phyloP scores from a whole-genome alignment of 2,888 invertebrate genomes.

The Syrista parreyssii region DNA sequence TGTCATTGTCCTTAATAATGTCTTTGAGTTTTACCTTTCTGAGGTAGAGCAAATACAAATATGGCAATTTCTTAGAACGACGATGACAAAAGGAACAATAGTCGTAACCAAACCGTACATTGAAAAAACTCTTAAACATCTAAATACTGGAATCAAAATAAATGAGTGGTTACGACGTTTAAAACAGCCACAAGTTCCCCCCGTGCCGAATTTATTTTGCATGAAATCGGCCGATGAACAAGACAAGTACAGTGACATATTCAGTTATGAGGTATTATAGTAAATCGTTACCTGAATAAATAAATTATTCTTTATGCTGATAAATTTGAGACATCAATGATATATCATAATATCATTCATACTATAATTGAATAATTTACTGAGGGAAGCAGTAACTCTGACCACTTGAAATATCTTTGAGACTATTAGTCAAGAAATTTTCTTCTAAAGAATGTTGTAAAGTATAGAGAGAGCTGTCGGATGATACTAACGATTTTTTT shows the following conservation, averaged over 20 bases:
- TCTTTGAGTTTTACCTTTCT: slow-evolving; percentile 77
- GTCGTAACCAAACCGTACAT: slow-evolving; percentile 73
- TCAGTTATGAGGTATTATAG: slow-evolving; percentile 41
- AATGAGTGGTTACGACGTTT: slow-evolving; percentile 68
- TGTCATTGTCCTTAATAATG: slow-evolving; percentile 75
- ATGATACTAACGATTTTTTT: too few relatives aligned
- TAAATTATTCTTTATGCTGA: too few relatives aligned
- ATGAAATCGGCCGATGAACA: slow-evolving; percentile 7
- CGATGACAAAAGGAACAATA: slow-evolving; percentile 70
- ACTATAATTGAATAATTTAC: too few relatives aligned
- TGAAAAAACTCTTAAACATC: slow-evolving; percentile 67
- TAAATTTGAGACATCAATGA: too few relatives aligned
- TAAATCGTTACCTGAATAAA: not conserved
- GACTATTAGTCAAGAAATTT: too few relatives aligned
- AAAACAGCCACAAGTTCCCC: slow-evolving; percentile 39
- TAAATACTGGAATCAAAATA: slow-evolving; percentile 68
- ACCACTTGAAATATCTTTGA: too few relatives aligned
- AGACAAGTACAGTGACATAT: slow-evolving; percentile 34
- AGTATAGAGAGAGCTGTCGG: too few relatives aligned
- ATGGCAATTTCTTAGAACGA: slow-evolving; percentile 72
- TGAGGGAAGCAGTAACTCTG: too few relatives aligned
- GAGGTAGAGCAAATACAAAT: slow-evolving; percentile 71
- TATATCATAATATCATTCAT: too few relatives aligned
- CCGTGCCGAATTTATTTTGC: slow-evolving; percentile 54
- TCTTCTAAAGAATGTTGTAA: too few relatives aligned